phyloP scores from a whole-genome alignment of 2,888 invertebrate genomes.

The Diaprepes abbreviatus region DNA sequence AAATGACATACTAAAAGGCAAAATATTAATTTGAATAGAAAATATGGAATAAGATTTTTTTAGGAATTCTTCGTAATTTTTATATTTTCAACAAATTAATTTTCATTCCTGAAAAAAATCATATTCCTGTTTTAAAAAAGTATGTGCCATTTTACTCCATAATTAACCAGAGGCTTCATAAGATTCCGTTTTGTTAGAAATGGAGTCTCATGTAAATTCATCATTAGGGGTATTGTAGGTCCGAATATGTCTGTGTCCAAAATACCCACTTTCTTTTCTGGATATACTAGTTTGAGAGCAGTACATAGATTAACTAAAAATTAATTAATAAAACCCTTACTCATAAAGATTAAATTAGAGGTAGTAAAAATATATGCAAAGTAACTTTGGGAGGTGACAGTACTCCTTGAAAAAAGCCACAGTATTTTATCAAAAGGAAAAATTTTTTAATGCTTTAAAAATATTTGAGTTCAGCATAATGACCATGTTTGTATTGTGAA shows the following conservation, averaged over 20 bases:
- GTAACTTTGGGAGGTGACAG: too few relatives aligned
- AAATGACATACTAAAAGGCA: slow-evolving; percentile 89
- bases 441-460: too few relatives aligned
- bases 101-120: slow-evolving; percentile 3
- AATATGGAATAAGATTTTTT: slow-evolving; percentile 3
- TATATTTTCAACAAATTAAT: too few relatives aligned
- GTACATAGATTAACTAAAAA: slow-evolving; percentile 85
- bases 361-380: too few relatives aligned
- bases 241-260: slow-evolving; percentile 97
- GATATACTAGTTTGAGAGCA: slow-evolving; percentile 78
- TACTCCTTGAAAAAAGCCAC: too few relatives aligned
- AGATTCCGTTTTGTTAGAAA: slow-evolving; percentile 82
- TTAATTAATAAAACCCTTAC: too few relatives aligned
- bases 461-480: too few relatives aligned
- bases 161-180: slow-evolving; percentile 91
- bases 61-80: too few relatives aligned
- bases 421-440: too few relatives aligned
- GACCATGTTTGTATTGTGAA: too few relatives aligned
- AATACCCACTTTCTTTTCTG: slow-evolving; percentile 82
- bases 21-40: neutral
- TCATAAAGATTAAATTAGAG: too few relatives aligned
- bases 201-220: slow-evolving; percentile 91
- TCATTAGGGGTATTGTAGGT: slow-evolving; percentile 93
- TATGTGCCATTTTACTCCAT: slow-evolving; percentile 90
- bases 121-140: slow-evolving; percentile 8